phyloP scores from a whole-genome alignment of 2,888 invertebrate genomes.

The Drosophila gaucha region DNA sequence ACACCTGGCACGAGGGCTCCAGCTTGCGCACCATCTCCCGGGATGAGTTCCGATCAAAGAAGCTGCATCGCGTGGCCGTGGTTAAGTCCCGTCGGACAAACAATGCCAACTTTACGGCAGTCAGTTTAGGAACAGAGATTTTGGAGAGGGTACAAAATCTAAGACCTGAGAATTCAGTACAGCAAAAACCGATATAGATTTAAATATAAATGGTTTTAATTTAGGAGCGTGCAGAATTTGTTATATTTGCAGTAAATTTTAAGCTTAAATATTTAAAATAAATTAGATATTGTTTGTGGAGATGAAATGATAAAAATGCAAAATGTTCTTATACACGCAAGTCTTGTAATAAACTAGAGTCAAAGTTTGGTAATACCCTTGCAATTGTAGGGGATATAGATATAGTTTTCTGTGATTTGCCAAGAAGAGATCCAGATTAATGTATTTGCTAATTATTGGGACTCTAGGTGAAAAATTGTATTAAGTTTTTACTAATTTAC shows the following conservation, averaged over 20 bases:
- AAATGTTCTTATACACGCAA: no score
- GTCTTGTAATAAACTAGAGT: no score
- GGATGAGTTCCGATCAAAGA: conserved; percentile 58
- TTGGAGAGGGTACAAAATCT: conserved; percentile 20
- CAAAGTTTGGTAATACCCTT: no score
- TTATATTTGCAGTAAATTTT: not conserved
- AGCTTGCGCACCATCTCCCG: conserved; percentile 56
- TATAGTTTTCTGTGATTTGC: no score
- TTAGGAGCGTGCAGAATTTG: not conserved
- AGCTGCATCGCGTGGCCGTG: conserved; percentile 42
- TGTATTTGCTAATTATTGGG: no score
- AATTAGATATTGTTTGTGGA: not conserved
- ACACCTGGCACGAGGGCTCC: conserved; percentile 57
- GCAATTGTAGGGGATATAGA: no score
- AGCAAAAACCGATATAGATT: not conserved
- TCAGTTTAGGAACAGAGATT: conserved; percentile 8
- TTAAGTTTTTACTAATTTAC: no score
- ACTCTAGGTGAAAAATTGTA: no score
- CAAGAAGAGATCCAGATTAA: no score
- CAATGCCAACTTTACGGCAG: not conserved
- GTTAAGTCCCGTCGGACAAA: conserved; percentile 1
- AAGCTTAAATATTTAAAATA: no score
- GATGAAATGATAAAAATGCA: no score
- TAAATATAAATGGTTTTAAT: no score
- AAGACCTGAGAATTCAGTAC: not conserved